Evolutionary conservation across 2,113 vertebrate species (phyloP).

Genomic region (Hyla sarda): DNA sequence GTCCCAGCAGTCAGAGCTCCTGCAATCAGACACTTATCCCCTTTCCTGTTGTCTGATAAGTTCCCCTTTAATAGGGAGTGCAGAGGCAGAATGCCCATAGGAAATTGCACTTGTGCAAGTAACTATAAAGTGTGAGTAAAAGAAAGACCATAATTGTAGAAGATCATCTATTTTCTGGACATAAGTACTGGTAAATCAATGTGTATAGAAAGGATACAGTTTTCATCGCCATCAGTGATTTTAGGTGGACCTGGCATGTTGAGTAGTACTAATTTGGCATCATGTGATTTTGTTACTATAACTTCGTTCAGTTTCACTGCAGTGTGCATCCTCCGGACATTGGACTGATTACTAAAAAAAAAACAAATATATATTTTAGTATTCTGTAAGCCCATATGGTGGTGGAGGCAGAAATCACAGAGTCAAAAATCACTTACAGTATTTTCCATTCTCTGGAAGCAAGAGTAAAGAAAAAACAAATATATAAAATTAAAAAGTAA

Average conservation of each 20-base stretch:
- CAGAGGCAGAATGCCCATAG: too few species aligned
- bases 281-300: slow-evolving; percentile 93
- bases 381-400: too few species aligned
- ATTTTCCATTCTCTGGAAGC: slow-evolving; percentile 8
- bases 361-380: background rate
- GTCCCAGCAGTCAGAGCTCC: too few species aligned
- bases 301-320: slow-evolving; percentile 98
- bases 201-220: slow-evolving; percentile 89
- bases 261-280: slow-evolving; percentile 93
- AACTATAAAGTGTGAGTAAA: too few species aligned
- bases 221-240: slow-evolving; percentile 92
- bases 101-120: too few species aligned
- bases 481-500: background rate
- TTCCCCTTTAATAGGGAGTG: too few species aligned
- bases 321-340: slow-evolving; percentile 96
- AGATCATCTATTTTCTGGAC: too few species aligned
- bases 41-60: too few species aligned
- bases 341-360: slow-evolving; percentile 87
- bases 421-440: background rate
- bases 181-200: background rate
- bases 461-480: background rate
- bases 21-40: too few species aligned
- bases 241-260: slow-evolving; percentile 99
- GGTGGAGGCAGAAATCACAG: background rate
- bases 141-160: background rate